Base-by-base conservation (phyloP, 1,140 invertebrate genomes). In the Lethrus apterus region DNA sequence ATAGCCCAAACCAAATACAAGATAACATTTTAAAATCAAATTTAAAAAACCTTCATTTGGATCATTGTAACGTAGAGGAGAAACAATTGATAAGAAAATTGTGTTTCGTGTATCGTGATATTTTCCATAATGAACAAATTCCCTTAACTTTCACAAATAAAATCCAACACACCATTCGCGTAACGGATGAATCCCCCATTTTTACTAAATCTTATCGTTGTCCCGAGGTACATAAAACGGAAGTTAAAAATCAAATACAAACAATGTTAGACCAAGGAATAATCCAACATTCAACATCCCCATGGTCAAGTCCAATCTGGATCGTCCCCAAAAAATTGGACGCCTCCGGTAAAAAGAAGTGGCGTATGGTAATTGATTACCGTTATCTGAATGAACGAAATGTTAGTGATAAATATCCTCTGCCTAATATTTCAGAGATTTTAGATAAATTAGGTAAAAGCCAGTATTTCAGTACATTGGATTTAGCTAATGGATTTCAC, bases 271-370 rank as follows among this genome's bases (percentile, higher is more conserved):
- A 48, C 15, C 36, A 48, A 31, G 30, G 20, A 17, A 43, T 48
- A 5, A 29, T 48, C 9, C 36, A 43, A 48, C 17, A 29, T 20
- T 34, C 30, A 11, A 30, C n/a, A 5, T 48, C 36, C 10, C 46
- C 46, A 47, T 40, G 24, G 45, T 47, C 23, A 3, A 59, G 56
- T 1, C n/a, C n/a, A n/a, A 33, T 61, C 4, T 58, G 48, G 40
- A 4, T 66, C 4, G 59, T 67, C 0, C 57, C 57, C 0, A 66
- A 65, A 31, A 64, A 65, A 44, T 4, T 43, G 8, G 60, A 64
- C 24, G 56, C 60, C 1, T 56, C 54, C 3, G 57, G 53, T 2
- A 43, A 59, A 42, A 30, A 17, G 35, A 59, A 63, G 54, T 60
- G 51, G 49, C 48, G 65, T 40, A 11, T 69, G 2, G 59, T 66